Conservation (phyloP, 2,888 invertebrate genomes). For the Callyntrura guangdongensis region DNA sequence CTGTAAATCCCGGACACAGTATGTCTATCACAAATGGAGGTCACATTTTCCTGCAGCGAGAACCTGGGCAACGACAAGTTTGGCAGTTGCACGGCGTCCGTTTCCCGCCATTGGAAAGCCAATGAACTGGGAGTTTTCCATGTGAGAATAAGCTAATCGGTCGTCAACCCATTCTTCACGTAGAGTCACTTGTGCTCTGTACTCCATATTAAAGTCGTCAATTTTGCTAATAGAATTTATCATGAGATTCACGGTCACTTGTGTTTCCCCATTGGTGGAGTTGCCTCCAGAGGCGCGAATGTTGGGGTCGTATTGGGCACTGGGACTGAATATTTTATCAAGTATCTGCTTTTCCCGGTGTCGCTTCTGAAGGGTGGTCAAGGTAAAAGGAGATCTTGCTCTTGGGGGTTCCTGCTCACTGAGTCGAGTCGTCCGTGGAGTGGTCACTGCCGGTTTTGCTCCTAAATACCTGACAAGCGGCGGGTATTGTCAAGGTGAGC, state of each 20-base stretch:
- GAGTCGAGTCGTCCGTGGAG: no score
- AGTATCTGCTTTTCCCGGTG: conserved; percentile 92
- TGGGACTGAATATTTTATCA: conserved; percentile 93
- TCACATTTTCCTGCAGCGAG: conserved; percentile 96
- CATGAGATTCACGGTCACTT: conserved; percentile 97
- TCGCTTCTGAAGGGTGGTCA: conserved; percentile 95
- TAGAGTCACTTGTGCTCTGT: conserved; percentile 69
- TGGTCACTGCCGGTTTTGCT: background rate
- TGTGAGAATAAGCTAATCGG: conserved; percentile 63
- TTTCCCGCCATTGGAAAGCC: conserved; percentile 97
- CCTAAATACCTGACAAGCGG: conserved; percentile 29
- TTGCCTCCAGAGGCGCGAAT: conserved; percentile 95
- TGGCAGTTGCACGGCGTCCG: conserved; percentile 97
- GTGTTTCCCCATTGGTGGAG: conserved; percentile 90
- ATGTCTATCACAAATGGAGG: conserved; percentile 97
- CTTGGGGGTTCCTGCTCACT: no score
- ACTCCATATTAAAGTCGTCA: conserved; percentile 98
- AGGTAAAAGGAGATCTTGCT: no score
- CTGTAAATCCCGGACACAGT: conserved; percentile 95
- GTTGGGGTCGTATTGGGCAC: conserved; percentile 94
- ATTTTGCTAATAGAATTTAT: conserved; percentile 99
- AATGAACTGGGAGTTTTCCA: conserved; percentile 96
- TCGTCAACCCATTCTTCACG: conserved; percentile 78
- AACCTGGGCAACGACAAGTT: conserved; percentile 97
- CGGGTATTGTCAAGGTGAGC: conserved; percentile 13